Base-by-base conservation (phyloP, 2,888 invertebrate genomes). In the Troides aeacus region DNA sequence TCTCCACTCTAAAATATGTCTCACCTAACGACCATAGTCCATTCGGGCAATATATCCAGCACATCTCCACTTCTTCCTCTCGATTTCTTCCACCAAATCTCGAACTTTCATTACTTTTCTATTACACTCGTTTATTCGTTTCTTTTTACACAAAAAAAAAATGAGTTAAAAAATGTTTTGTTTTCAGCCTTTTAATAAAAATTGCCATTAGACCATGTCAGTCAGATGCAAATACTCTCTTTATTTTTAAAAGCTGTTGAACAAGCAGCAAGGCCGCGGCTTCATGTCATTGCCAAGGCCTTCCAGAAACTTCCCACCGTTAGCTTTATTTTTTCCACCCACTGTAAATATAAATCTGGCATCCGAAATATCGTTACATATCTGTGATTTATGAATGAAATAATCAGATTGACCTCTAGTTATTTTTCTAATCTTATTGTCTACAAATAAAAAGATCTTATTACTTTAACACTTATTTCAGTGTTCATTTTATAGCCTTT, bases 261-360 rank as follows among this genome's bases (percentile, higher is more conserved):
- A 78, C 76, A 77, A 76, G 74, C 74, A 68, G 74, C 83, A 82
- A 82, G 85, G 81, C 74, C 79, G 73, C 70, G 72, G 58, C 70
- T 66, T 69, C 74, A 73, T 81, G 82, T 82, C 85, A 85, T 77
- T 85, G 86, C 84, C 86, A 86, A 86, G 86, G 86, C 72, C 79
- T 83, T 79, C 80, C 74, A 79, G 79, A 84, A 81, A 72, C 73
- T 76, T 79, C 78, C 75, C 77, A 77, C 76, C 74, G 71, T 66
- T 53, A 62, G 72, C 62, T 69, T 62, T 67, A 62, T 70, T 59
- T 64, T 66, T 65, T 67, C 18, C 15, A 46, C 17, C 15, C 46
- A 46, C 17, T 12, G 3, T 46, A 46, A 46, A 46, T 17, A 46
- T 46, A 46, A 17, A 46, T 46, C 46, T 46, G 46, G 46, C 46